phyloP scores from a whole-genome alignment of 2,888 invertebrate genomes.

The Machimus atricapillus region DNA sequence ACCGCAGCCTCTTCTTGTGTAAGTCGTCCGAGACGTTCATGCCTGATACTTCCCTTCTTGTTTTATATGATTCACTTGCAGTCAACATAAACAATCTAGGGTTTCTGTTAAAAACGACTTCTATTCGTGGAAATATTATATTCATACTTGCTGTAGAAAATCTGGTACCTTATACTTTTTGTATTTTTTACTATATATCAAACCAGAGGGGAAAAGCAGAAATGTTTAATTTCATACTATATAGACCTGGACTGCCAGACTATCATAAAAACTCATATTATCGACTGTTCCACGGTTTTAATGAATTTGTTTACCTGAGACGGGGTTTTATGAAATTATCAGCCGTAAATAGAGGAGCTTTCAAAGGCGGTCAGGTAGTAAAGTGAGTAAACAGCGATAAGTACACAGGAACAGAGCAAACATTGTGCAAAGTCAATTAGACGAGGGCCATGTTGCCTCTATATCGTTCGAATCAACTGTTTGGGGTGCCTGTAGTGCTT shows the following conservation, averaged over 20 bases:
- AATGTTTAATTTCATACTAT: neutral
- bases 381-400: neutral
- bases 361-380: neutral
- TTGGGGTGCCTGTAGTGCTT: neutral
- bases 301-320: neutral
- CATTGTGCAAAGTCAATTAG: neutral
- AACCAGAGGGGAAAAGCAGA: neutral
- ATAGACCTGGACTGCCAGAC: neutral
- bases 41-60: neutral
- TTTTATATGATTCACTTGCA: neutral
- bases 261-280: neutral
- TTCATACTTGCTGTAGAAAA: neutral
- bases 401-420: neutral
- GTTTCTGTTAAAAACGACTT: neutral
- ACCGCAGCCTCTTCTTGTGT: neutral
- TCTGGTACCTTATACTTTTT: neutral
- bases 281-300: neutral
- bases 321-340: neutral
- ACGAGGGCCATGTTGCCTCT: neutral
- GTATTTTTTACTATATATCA: neutral
- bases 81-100: neutral
- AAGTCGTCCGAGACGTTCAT: neutral
- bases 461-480: neutral
- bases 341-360: neutral
- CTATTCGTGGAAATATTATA: neutral